Base-by-base conservation (phyloP, 2,113 vertebrate genomes). In the Chiloscyllium plagiosum region DNA sequence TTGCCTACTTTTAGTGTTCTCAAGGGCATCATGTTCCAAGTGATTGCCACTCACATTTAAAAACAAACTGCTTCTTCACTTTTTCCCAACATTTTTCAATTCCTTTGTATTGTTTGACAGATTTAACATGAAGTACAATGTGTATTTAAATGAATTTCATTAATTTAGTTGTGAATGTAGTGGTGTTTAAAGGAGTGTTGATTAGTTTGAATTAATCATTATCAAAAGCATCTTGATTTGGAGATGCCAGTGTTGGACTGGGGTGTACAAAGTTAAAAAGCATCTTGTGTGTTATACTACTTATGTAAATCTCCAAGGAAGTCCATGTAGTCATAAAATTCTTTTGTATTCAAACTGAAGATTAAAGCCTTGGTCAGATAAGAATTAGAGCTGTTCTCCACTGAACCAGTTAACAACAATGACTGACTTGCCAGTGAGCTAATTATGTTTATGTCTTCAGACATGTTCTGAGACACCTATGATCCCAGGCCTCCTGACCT, bases 131-230 rank as follows among this genome's bases (percentile, higher is more conserved):
- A 83, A 83, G 4, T 83, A 17, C 19, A 13, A 33, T 4, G 52
- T 61, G 86, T 33, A 90, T 15, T 90, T 12, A 24, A 29, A 12
- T 89, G 86, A 56, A 56, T 15, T 56, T 89, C 19, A 22, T 83
- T 47, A 17, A 56, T 61, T 87, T 56, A 52, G 22, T 29, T 61
- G 3, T 61, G 50, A 33, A 89, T 86, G 47, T 50, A 87, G 52
- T 56, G 26, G 12, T 33, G 86, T 89, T 12, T 52, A 61, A 50
- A 50, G 10, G 33, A 29, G 13, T 90, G 87, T 56, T 33, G 87
- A 90, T 90, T 61, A 90, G 26, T 33, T 90, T 90, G 87, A 90
- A 90, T 83, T 19, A 47, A 83, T 61, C 8, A 86, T 86, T 86
- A 90, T 90, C 26, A 52, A 87, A 87, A 8, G 24, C 50, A 26